Conservation (phyloP, 2,113 vertebrate species). For the Onychostoma macrolepis region DNA sequence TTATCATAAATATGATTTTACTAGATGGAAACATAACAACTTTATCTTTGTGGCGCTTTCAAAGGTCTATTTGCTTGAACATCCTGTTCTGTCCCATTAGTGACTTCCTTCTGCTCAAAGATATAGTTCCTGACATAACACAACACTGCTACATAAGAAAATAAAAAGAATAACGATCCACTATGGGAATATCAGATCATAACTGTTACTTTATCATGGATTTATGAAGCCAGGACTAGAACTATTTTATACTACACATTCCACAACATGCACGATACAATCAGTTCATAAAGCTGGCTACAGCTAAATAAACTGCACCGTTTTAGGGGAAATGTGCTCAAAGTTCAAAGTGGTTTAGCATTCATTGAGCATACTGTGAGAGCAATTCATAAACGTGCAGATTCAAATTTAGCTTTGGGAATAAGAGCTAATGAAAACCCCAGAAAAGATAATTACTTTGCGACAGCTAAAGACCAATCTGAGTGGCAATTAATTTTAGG, state of each 20-base stretch:
- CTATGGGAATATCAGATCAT: neutral
- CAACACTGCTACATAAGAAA: neutral
- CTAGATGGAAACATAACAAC: neutral
- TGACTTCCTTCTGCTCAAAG: neutral
- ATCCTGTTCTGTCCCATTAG: neutral
- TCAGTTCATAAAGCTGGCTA: neutral
- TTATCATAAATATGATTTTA: neutral
- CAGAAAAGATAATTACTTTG: slow-evolving; percentile 26
- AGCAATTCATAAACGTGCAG: slow-evolving; percentile 9
- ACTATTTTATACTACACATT: neutral
- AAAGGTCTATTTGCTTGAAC: neutral
- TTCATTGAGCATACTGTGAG: neutral
- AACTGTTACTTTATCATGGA: neutral
- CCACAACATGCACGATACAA: neutral
- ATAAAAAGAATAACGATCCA: neutral
- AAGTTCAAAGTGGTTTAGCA: neutral
- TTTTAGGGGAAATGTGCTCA: neutral
- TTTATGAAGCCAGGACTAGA: neutral
- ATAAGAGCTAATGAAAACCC: slow-evolving; percentile 31
- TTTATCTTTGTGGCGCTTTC: neutral
- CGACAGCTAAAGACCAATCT: slow-evolving; percentile 18
- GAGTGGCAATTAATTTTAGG: slow-evolving; percentile 12
- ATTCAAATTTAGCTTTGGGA: slow-evolving; percentile 43
- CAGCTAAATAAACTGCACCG: neutral
- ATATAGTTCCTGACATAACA: neutral